Percentiles rank a stretch among this genome's conserved stretches.
These are phyloP conservation scores for Azorinus chamasolen DNA, from an alignment of 2,888 invertebrate species.

Conservation along the genomic window DNA sequence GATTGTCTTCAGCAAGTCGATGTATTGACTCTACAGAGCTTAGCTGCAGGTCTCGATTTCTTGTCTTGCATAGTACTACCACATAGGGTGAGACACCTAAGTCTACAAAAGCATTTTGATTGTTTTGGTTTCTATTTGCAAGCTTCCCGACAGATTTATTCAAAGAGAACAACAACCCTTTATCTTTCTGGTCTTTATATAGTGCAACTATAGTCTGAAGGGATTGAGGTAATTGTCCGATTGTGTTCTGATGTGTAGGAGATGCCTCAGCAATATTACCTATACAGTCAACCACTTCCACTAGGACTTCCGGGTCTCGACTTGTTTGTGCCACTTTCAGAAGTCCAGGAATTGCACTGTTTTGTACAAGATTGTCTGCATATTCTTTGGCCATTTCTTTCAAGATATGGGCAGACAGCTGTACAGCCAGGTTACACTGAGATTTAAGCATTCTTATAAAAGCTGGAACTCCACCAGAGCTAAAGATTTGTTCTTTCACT, in stretches of 20 bases:
- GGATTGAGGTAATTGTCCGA: slow-evolving; percentile 73
- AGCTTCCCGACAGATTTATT: slow-evolving; percentile 78
- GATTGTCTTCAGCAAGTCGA: slow-evolving; percentile 80
- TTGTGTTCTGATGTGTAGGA: slow-evolving; percentile 69
- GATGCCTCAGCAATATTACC: slow-evolving; percentile 79
- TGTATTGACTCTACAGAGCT: slow-evolving; percentile 84
- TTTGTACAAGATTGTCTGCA: slow-evolving; percentile 78
- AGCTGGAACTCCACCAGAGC: slow-evolving; percentile 78
- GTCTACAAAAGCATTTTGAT: slow-evolving; percentile 82
- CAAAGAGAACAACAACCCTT: slow-evolving; percentile 78
- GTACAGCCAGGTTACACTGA: slow-evolving; percentile 69
- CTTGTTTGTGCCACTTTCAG: slow-evolving; percentile 77
- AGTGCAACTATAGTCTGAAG: slow-evolving; percentile 86
- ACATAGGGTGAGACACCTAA: slow-evolving; percentile 80
- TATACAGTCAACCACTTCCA: slow-evolving; percentile 79
- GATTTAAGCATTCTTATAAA: slow-evolving; percentile 80
- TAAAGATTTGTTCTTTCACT: slow-evolving; percentile 79
- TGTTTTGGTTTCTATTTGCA: slow-evolving; percentile 69
- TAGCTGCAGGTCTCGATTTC: slow-evolving; percentile 81
- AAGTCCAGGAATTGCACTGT: slow-evolving; percentile 80
- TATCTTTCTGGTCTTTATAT: slow-evolving; percentile 77
- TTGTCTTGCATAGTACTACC: slow-evolving; percentile 76
- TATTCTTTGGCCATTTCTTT: slow-evolving; percentile 78
- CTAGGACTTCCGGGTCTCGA: slow-evolving; percentile 79
- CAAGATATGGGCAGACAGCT: slow-evolving; percentile 79